Evolutionary conservation across 2,113 vertebrate species (phyloP).

Genomic region (Labeo rohita): DNA sequence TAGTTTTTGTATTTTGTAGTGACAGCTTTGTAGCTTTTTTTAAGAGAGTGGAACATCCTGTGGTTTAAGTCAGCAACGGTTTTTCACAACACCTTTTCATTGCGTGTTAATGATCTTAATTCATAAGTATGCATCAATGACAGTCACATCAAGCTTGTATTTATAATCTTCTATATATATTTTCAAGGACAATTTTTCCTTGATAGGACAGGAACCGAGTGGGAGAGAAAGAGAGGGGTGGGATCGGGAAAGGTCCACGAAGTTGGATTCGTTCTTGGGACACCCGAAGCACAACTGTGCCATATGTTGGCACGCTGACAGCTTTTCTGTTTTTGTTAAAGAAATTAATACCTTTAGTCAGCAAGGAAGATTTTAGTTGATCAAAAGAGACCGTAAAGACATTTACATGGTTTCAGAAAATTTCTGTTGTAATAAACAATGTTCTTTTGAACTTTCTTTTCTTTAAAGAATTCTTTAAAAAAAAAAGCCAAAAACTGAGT

Average conservation of each 20-base stretch:
- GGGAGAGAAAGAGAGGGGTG: no score
- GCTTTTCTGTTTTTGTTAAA: neutral
- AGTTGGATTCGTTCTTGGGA: no score
- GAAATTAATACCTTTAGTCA: neutral
- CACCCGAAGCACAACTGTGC: no score
- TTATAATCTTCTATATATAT: neutral
- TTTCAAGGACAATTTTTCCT: neutral
- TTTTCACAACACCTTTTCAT: neutral
- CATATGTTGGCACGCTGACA: no score
- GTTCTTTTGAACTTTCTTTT: no score
- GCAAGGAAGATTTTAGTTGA: neutral
- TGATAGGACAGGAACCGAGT: no score
- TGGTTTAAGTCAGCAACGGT: neutral
- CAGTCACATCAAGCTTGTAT: neutral
- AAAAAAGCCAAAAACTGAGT: no score
- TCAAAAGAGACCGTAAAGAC: neutral
- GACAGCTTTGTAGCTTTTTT: no score
- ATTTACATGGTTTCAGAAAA: neutral
- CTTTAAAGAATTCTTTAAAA: no score
- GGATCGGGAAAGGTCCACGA: no score
- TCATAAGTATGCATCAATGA: neutral
- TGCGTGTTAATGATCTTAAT: neutral
- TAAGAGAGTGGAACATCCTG: neutral
- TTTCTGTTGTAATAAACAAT: no score
- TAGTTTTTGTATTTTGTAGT: neutral